A percentile compares a stretch with the other conserved stretches of the same genome.
These are phyloP conservation scores for chimpanzee (Pan troglodytes) DNA, from an alignment of 2,113 vertebrate genomes.

Conservation along the genomic window DNA sequence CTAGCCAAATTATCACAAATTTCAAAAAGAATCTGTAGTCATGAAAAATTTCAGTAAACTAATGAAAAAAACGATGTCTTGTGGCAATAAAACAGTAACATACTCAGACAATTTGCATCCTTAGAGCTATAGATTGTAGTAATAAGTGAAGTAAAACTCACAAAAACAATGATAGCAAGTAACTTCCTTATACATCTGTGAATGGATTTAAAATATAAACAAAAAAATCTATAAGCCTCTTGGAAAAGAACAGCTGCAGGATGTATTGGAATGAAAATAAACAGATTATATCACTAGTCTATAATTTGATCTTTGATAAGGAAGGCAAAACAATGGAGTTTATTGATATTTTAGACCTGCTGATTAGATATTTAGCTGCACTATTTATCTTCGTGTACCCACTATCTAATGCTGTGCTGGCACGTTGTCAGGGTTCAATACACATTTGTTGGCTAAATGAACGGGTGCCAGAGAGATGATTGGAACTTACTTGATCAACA, in stretches of 20 bases:
- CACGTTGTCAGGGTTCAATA: background rate
- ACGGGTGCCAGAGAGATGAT: background rate
- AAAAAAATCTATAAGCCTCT: background rate
- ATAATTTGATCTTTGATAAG: conserved; percentile 49
- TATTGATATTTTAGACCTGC: background rate
- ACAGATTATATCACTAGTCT: background rate
- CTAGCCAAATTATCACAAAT: no score
- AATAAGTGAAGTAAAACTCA: conserved; percentile 1
- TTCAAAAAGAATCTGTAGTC: background rate
- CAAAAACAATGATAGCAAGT: background rate
- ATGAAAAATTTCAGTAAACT: background rate
- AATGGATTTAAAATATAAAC: conserved; percentile 1
- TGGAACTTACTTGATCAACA: background rate
- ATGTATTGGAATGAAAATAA: background rate
- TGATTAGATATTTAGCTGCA: background rate
- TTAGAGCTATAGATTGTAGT: background rate
- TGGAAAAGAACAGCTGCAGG: background rate
- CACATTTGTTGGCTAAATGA: background rate
- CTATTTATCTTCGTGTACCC: background rate
- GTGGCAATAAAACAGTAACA: background rate
- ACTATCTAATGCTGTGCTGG: background rate
- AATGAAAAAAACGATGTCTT: background rate
- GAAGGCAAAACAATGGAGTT: background rate
- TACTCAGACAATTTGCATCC: background rate
- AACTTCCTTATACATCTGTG: background rate